These are phyloP conservation scores for Cyclophora punctaria DNA, from an alignment of 2,888 invertebrate genomes.

Conservation along the genomic window DNA sequence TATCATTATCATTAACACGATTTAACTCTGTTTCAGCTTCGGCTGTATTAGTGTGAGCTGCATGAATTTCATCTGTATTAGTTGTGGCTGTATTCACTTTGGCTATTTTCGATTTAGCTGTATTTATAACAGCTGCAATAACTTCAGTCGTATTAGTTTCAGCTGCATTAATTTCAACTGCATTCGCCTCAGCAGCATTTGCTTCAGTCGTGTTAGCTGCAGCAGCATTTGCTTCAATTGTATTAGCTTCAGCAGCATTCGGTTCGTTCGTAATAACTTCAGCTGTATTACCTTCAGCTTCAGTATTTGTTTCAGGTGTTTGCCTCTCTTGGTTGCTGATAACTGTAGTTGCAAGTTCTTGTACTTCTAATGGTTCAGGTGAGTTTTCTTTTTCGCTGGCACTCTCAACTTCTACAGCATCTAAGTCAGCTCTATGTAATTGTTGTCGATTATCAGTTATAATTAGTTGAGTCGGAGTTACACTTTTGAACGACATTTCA, in stretches of 20 bases:
- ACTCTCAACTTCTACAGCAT: conserved; percentile 22
- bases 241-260: not conserved
- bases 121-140: conserved; percentile 1
- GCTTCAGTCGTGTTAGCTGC: not conserved
- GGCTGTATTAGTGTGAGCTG: too few relatives aligned
- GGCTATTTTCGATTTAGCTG: too few relatives aligned
- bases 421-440: conserved; percentile 34
- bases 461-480: conserved; percentile 28
- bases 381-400: not conserved
- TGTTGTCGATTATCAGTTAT: conserved; percentile 33
- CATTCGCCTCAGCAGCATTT: conserved; percentile 1
- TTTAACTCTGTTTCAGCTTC: too few relatives aligned
- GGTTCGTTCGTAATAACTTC: not conserved
- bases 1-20: too few relatives aligned
- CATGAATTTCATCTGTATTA: too few relatives aligned
- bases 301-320: not conserved
- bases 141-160: conserved; percentile 7
- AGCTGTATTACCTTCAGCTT: conserved; percentile 1
- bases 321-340: not conserved
- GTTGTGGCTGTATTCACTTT: too few relatives aligned
- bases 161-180: conserved; percentile 1
- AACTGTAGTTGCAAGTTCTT: not conserved
- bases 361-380: not conserved
- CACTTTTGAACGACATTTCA: conserved; percentile 25
- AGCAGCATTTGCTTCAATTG: not conserved